Percentiles rank a stretch among this genome's conserved stretches.
These are phyloP conservation scores for Drosophila lowei DNA, from an alignment of 1,140 invertebrate genomes.

Conservation along the genomic window DNA sequence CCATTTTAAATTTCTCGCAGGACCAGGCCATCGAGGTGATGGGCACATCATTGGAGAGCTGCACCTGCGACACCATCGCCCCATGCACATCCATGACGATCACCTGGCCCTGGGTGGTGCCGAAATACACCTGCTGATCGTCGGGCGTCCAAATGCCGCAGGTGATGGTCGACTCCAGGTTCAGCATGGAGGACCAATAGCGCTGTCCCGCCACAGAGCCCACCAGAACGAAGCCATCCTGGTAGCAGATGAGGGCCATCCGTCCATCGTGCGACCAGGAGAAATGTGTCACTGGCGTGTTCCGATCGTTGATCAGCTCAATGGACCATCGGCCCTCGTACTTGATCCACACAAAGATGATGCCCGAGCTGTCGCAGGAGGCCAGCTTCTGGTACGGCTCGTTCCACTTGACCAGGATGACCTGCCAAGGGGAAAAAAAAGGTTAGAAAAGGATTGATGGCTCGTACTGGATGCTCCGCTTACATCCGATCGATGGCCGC, in stretches of 20 bases:
- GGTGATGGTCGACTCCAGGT: conserved; percentile 95
- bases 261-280: conserved; percentile 99
- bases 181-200: conserved; percentile 99
- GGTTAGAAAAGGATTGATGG: not conserved
- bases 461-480: conserved; percentile 56
- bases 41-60: conserved; percentile 90
- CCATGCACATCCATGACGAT: conserved; percentile 98
- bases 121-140: conserved; percentile 98
- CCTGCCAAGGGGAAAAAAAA: conserved; percentile 85
- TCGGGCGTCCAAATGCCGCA: conserved; percentile 99
- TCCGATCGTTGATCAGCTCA: conserved; percentile 98
- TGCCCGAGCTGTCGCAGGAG: conserved; percentile 98
- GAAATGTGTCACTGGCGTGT: conserved; percentile 97
- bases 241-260: conserved; percentile 99
- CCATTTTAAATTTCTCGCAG: conserved; percentile 99
- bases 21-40: conserved; percentile 97
- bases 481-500: conserved; percentile 98
- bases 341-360: conserved; percentile 99
- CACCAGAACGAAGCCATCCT: conserved; percentile 98
- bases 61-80: conserved; percentile 95
- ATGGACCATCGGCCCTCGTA: conserved; percentile 99
- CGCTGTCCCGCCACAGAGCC: conserved; percentile 98
- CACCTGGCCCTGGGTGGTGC: conserved; percentile 95
- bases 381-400: conserved; percentile 99
- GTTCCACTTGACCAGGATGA: conserved; percentile 98